Base-by-base conservation (phyloP, 2,797 vertebrate genomes). In the Anguilla anguilla region DNA sequence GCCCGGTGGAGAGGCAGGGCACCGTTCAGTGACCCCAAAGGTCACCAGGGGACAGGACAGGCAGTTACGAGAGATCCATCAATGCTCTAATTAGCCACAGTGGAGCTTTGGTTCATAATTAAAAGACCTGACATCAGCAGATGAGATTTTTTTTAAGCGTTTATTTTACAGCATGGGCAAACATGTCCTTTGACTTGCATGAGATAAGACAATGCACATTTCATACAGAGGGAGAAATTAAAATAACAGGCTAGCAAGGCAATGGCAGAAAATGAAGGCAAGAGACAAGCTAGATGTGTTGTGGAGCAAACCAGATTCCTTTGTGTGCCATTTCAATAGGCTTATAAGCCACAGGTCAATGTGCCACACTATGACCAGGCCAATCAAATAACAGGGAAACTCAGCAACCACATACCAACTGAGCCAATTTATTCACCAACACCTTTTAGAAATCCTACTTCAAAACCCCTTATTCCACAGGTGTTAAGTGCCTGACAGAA, bases 121-220 rank as follows among this genome's bases (percentile, higher is more conserved):
- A 82, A 82, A 82, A 82, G 25, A 6, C 22, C 79, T n/a, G 25
- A 25, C 46, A 49, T 82, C 46, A 51, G 43, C 79, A 82, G 46
- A 51, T 82, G 3, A 51, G 43, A 51, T 79, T 35, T 13, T 69
- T 35, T 69, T n/a, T 9, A 3, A 2, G 46, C 5, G 46, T 51
- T 82, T 51, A 51, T 51, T 82, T 82, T n/a, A 82, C 46, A 82
- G 46, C 79, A 82, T 13, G 35, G 35, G 74, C 79, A 82, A 82
- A 82, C 46, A 35, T 82, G 25, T 82, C 43, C 79, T 51, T 82
- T 51, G 22, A 82, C 79, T 51, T 82, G 19, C 11, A 82, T 13
- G 7, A 13, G 22, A 49, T 43, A 79, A 46, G 46, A 82, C 46
- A 51, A 51, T 51, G 46, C 22, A 82, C 22, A n/a, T 51, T 46